Base-by-base conservation (phyloP, 92 coral and sea anemone species). In the Metridium senile region DNA sequence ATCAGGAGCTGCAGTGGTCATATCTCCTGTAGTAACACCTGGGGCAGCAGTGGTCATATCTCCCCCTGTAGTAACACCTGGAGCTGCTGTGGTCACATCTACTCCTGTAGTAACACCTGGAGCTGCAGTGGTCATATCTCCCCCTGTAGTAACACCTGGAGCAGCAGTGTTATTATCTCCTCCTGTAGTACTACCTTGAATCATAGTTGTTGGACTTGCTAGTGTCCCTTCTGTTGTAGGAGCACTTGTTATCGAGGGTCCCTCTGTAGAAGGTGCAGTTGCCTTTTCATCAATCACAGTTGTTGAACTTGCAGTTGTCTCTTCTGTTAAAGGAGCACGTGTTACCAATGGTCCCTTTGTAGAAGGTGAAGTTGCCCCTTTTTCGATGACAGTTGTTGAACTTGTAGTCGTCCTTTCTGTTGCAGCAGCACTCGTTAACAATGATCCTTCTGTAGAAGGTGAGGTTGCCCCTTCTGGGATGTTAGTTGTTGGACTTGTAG, bases 61-160 rank as follows among this genome's bases (percentile, higher is more conserved):
- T 39, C 49, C 13, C 6, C 6, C 13, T 4, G 49, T 39, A 39
- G 49, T 39, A 13, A 39, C 49, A 39, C 13, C 49, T 4, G 49
- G 49, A 39, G 49, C 49, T 39, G 49, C 49, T 4, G 49, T 39
- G 49, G 49, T 13, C 49, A 39, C 13, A 26, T 68, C 73, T 68
- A 11, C 16, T 34, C 58, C 57, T 18, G 73, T 68, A 51, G 53
- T 68, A n/a, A 68, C 73, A 68, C 26, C 46, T 34, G 68, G 62
- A 45, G 66, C 51, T 30, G 78, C 58, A 20, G 77, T 9, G 39
- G 70, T 43, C 28, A 59, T 22, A 26, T 68, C 73, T 68, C 29
- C 17, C 8, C 73, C 57, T 1, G 73, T 68, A 30, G 18, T 31
- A 52, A 64, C 79, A 66, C 57, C 28, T 23, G 61, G 34, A 26